Evolutionary conservation across 2,113 vertebrate species (phyloP), one percentile per base, ranked within the genome.

Genomic region (Sialia sialis): DNA sequence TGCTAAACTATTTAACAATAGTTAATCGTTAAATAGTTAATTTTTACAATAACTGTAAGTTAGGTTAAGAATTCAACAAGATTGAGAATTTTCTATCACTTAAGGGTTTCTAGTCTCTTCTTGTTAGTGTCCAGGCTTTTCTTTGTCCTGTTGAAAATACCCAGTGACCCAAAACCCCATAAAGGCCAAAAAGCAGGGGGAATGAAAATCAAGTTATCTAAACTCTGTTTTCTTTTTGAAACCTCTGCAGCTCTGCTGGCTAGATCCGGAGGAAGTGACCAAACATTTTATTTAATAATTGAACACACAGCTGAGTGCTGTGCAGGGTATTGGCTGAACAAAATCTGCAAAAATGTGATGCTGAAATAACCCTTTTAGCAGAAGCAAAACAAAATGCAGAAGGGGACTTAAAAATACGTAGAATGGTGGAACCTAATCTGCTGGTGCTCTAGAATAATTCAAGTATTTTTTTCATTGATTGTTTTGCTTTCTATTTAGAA

Each of bases 101-200:
- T 32, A 1, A 6, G 8, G 23, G 29, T 38, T 11, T 84, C 5
- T 10, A 16, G 46, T 34, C 17, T 64, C 7, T 22, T 66, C 39
- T 73, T 91, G 13, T 78, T 89, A 21, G 3, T 49, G 29, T 49
- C 22, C 22, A 48, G 62, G 12, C 16, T 80, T 68, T 66, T 69
- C 20, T 83, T 88, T 62, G 11, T 69, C 46, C 2, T 62, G 0
- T 19, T 46, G 27, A 54, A 78, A 64, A 44, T 58, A 22, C 8
- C 3, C 9, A 64, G 25, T 26, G 66, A 63, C 3, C 5, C 25
- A 29, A 75, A 81, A 27, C 16, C 10, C 13, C 38, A 1, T 48
- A 11, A 43, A 49, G 39, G 2, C 9, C 5, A 21, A 32, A 44
- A 54, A 39, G 3, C 2, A 17, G 6, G 4, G 4, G 7, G 9